Percentiles rank a stretch among this genome's conserved stretches.
Evolutionary conservation across 2,113 vertebrate genomes (phyloP).

Genomic region (Propithecus coquereli): DNA sequence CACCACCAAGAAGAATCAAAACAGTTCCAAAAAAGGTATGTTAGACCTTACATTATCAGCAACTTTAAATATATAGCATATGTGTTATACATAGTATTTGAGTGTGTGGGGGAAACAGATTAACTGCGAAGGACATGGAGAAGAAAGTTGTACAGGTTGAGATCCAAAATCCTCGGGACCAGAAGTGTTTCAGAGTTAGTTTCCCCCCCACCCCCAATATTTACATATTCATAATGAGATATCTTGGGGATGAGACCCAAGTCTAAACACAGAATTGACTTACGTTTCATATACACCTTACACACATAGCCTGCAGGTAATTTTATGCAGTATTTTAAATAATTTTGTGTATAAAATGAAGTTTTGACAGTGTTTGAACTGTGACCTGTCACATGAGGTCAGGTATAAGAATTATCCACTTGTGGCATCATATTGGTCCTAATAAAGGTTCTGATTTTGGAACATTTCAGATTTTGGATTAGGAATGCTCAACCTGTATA

Average conservation of each 20-base stretch:
- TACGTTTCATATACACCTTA: not conserved
- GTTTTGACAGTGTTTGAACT: not conserved
- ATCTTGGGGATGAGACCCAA: not conserved
- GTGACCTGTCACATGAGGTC: not conserved
- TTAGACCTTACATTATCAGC: not conserved
- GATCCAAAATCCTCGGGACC: not conserved
- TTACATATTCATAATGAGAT: not conserved
- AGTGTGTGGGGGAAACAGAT: not conserved
- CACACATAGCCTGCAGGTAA: not conserved
- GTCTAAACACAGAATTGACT: not conserved
- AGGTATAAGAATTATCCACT: not conserved
- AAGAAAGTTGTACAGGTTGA: not conserved
- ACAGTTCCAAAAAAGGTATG: slow-evolving; percentile 88
- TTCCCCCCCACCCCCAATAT: too few relatives aligned
- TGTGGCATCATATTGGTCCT: not conserved
- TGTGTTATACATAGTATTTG: not conserved
- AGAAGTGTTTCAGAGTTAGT: not conserved
- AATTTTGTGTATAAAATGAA: not conserved
- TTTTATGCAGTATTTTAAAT: not conserved
- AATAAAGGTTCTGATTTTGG: not conserved
- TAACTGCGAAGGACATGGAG: not conserved
- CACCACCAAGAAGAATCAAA: slow-evolving; percentile 89
- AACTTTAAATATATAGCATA: not conserved
- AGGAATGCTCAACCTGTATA: not conserved
- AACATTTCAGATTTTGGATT: not conserved